Conservation (phyloP, 2,797 vertebrate species). For the Apogon talboti region DNA sequence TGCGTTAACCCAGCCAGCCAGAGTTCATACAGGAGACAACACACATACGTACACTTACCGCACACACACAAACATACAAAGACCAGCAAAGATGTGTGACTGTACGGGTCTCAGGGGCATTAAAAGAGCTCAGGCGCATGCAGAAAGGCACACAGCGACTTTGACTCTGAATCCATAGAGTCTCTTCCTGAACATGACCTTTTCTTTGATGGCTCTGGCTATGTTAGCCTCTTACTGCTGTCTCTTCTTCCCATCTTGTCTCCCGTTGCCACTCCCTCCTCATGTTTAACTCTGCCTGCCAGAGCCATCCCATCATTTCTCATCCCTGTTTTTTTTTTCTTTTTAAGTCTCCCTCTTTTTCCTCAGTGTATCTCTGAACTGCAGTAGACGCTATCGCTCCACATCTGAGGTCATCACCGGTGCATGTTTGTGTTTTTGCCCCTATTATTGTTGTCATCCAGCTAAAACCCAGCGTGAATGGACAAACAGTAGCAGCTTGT, state of each 20-base stretch:
- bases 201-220: constrained; percentile 44
- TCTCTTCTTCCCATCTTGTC: constrained; percentile 29
- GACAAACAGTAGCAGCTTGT: constrained; percentile 22
- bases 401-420: constrained; percentile 58
- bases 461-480: constrained; percentile 47
- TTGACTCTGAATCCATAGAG: constrained; percentile 18
- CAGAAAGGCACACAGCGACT: constrained; percentile 19
- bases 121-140: constrained; percentile 16
- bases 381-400: constrained; percentile 59
- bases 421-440: constrained; percentile 70
- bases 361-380: constrained; percentile 51
- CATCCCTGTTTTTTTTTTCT: constrained; percentile 6
- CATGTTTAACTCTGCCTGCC: constrained; percentile 17
- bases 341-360: constrained; percentile 31
- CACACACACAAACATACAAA: constrained; percentile 5
- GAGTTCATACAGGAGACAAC: constrained; percentile 69
- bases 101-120: constrained; percentile 22
- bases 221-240: constrained; percentile 1
- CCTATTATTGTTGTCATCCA: constrained; percentile 59
- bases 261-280: constrained; percentile 27
- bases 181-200: constrained; percentile 57
- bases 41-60: constrained; percentile 22
- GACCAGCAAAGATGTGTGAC: constrained; percentile 4
- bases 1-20: constrained; percentile 59
- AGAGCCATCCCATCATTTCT: constrained; percentile 27